A percentile compares a stretch with the other conserved stretches of the same genome.
Evolutionary conservation across 2,888 invertebrate species (phyloP).

Genomic region (Trachelus troglodyta): DNA sequence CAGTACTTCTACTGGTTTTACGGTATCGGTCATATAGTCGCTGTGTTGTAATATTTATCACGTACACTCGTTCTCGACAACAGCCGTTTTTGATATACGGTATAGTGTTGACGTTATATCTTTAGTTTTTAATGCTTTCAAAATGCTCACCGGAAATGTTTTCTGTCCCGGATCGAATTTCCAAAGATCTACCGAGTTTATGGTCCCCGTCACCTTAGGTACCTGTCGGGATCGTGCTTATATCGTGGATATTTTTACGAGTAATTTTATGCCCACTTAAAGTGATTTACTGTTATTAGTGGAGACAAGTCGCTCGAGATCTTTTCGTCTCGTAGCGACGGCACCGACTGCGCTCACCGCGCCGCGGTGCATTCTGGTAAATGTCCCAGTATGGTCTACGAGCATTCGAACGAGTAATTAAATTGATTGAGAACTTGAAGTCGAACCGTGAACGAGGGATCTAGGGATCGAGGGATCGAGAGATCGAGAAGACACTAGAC

Average conservation of each 20-base stretch:
- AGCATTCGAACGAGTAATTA: constrained; percentile 37
- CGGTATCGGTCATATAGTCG: not conserved
- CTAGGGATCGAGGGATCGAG: not conserved
- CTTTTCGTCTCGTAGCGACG: constrained; percentile 9
- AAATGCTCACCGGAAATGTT: not conserved
- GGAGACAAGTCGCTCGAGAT: constrained; percentile 33
- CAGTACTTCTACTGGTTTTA: not conserved
- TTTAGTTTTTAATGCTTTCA: not conserved
- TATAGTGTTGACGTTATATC: not conserved
- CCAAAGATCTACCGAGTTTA: not conserved
- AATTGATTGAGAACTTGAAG: constrained; percentile 37
- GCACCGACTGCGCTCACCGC: constrained; percentile 11
- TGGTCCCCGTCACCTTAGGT: not conserved
- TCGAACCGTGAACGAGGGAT: constrained; percentile 8
- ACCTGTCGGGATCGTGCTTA: not conserved
- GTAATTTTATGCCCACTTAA: constrained; percentile 17
- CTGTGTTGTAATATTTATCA: no score
- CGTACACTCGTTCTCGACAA: not conserved
- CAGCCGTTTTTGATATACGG: not conserved
- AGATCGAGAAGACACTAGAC: constrained; percentile 25
- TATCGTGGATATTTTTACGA: constrained; percentile 14
- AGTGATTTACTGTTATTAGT: constrained; percentile 34
- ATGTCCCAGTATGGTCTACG: constrained; percentile 24
- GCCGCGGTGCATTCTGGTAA: constrained; percentile 22
- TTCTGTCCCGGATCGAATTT: not conserved